Conservation (phyloP, 2,888 invertebrate species). For the Aspidiotus destructor region DNA sequence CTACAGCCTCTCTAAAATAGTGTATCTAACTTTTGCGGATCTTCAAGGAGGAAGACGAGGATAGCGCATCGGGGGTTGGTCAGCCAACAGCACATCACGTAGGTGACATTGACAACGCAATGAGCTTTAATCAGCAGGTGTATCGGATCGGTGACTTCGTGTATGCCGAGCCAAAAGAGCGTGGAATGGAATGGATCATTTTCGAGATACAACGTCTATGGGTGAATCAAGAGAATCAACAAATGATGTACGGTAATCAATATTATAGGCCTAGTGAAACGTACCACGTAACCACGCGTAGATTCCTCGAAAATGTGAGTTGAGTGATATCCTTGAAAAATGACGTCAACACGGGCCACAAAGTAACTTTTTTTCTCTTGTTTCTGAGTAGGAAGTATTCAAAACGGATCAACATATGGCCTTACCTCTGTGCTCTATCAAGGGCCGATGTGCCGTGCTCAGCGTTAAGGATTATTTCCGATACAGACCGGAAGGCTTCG, state of each 20-base stretch:
- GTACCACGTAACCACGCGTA: constrained; percentile 86
- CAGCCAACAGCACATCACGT: constrained; percentile 7
- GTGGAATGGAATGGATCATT: constrained; percentile 62
- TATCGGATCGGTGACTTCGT: constrained; percentile 46
- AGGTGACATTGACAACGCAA: constrained; percentile 44
- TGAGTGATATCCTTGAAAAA: background rate
- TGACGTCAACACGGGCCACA: background rate
- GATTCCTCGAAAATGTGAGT: constrained; percentile 72
- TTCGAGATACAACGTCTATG: constrained; percentile 81
- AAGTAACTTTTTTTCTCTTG: background rate
- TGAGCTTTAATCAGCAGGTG: constrained; percentile 61
- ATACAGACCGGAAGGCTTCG: constrained; percentile 71
- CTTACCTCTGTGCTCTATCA: constrained; percentile 71
- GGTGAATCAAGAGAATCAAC: constrained; percentile 70
- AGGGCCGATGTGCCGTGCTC: constrained; percentile 86
- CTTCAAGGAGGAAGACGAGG: constrained; percentile 16
- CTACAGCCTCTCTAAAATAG: too few species aligned
- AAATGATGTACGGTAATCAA: constrained; percentile 84
- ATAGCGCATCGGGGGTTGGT: constrained; percentile 12
- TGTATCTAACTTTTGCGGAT: background rate
- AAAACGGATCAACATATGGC: constrained; percentile 83
- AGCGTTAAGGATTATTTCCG: constrained; percentile 91
- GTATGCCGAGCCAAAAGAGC: constrained; percentile 64
- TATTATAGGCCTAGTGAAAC: constrained; percentile 91
- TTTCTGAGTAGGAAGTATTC: constrained; percentile 73